Evolutionary conservation across 2,113 vertebrate species (phyloP).

Genomic region (Apodemus sylvaticus): DNA sequence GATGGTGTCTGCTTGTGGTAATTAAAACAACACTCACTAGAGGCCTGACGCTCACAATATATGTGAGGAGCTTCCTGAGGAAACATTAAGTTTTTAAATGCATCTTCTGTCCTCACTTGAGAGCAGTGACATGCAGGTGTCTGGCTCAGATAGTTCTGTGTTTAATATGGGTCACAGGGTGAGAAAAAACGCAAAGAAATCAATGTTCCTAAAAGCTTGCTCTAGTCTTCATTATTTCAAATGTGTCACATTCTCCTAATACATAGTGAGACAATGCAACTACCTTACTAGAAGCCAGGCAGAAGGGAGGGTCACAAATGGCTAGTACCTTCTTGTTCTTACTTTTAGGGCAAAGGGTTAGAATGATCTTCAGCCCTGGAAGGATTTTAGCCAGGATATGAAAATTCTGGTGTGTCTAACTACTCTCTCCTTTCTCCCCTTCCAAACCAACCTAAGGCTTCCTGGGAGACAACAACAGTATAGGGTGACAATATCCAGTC

Average conservation of each 20-base stretch:
- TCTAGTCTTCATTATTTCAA: conserved; percentile 14
- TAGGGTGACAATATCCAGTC: neutral
- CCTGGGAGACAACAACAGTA: neutral
- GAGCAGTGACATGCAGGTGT: accelerated
- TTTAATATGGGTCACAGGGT: neutral
- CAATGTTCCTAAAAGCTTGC: neutral
- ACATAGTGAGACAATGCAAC: neutral
- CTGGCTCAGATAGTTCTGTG: neutral
- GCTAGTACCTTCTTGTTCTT: neutral
- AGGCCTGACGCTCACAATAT: neutral
- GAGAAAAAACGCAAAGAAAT: neutral
- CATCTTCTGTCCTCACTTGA: neutral
- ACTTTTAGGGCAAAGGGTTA: neutral
- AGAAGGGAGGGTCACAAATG: neutral
- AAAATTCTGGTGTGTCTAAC: neutral
- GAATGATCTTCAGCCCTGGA: neutral
- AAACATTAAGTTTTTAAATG: neutral
- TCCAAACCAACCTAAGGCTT: neutral
- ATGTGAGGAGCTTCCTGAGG: neutral
- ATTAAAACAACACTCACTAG: neutral
- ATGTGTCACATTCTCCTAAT: neutral
- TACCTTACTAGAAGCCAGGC: neutral
- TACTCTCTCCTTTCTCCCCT: neutral
- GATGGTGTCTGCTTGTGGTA: neutral
- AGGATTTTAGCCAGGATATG: neutral